phyloP scores from a whole-genome alignment of 1,140 invertebrate genomes.

The Drosophila sucinea region DNA sequence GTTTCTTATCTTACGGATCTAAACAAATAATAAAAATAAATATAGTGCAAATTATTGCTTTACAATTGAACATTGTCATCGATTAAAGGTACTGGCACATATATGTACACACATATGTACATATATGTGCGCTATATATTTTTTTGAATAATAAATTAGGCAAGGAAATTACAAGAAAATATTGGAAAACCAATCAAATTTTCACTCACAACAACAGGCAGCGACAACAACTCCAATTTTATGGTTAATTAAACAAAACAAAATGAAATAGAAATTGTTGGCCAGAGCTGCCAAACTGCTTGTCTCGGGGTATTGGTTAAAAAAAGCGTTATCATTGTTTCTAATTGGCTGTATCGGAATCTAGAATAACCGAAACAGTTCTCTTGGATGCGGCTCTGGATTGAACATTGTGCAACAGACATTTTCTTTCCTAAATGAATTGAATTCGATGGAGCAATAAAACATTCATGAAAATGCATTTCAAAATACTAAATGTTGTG shows the following conservation, averaged over 20 bases:
- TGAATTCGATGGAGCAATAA: neutral
- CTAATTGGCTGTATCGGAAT: too few species aligned
- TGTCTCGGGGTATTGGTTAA: neutral
- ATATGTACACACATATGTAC: conserved; percentile 17
- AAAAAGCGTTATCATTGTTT: neutral
- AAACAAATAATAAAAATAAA: conserved; percentile 53
- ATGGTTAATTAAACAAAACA: neutral
- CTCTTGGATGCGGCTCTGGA: neutral
- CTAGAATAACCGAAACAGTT: too few species aligned
- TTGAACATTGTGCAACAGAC: neutral
- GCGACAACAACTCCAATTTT: too few species aligned
- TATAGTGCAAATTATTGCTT: conserved; percentile 60
- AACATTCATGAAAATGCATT: neutral
- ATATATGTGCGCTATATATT: conserved; percentile 19
- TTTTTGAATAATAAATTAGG: conserved; percentile 37
- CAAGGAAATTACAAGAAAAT: conserved; percentile 25
- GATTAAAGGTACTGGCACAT: conserved; percentile 31
- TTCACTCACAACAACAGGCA: too few species aligned
- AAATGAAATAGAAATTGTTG: neutral
- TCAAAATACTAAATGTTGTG: too few species aligned
- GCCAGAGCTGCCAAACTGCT: neutral
- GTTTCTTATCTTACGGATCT: conserved; percentile 58
- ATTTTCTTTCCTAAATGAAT: neutral
- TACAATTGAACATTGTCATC: conserved; percentile 49
- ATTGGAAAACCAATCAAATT: too few species aligned